A percentile compares a stretch with the other conserved stretches of the same genome.
Conservation (phyloP, 1,140 invertebrate species). For the Ditylenchus dipsaci region DNA sequence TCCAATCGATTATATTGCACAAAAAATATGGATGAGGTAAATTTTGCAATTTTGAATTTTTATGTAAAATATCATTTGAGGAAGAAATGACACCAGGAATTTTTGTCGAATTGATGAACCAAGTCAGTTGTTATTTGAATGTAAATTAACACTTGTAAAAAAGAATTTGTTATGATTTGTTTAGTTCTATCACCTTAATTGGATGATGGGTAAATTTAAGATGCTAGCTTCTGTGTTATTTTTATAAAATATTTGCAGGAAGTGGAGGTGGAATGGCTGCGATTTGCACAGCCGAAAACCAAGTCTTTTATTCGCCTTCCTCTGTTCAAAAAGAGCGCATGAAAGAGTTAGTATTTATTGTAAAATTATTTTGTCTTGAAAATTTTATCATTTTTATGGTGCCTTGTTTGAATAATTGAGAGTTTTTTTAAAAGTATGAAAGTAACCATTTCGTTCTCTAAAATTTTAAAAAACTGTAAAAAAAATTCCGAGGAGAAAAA, state of each 20-base stretch:
- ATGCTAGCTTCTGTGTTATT: background rate
- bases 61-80: background rate
- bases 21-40: background rate
- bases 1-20: no score
- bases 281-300: slow-evolving; percentile 67
- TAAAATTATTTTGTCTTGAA: no score
- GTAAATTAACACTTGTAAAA: no score
- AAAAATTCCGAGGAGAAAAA: no score
- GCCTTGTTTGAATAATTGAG: no score
- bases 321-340: slow-evolving; percentile 87
- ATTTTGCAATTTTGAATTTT: background rate
- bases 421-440: no score
- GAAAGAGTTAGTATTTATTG: slow-evolving; percentile 38
- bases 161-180: no score
- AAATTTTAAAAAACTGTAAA: no score
- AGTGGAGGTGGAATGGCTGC: slow-evolving; percentile 85
- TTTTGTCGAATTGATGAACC: slow-evolving; percentile 55
- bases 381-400: no score
- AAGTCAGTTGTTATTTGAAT: slow-evolving; percentile 51
- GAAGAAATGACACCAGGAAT: slow-evolving; percentile 27
- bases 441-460: no score
- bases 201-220: slow-evolving; percentile 72
- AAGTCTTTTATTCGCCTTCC: slow-evolving; percentile 92
- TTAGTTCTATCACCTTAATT: slow-evolving; percentile 81
- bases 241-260: slow-evolving; percentile 60